Percentiles rank a stretch among this genome's conserved stretches.
These are phyloP conservation scores for Pseudomugil gertrudae DNA, from an alignment of 2,797 vertebrate species.

Conservation along the genomic window DNA sequence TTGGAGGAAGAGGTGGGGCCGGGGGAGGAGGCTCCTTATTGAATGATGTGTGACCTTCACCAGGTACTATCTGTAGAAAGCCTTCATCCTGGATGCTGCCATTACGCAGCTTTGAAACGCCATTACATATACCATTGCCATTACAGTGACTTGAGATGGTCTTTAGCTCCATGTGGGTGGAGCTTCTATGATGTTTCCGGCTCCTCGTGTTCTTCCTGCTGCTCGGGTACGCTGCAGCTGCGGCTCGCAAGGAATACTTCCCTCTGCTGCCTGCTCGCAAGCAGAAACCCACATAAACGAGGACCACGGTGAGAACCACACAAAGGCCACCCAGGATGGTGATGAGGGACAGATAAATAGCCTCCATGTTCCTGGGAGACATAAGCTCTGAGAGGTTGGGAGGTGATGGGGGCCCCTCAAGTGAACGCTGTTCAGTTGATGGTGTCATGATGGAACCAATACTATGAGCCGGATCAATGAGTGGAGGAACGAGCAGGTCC, in stretches of 20 bases:
- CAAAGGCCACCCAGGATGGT: conserved; percentile 88
- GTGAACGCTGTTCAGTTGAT: conserved; percentile 26
- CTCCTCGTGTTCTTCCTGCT: conserved; percentile 62
- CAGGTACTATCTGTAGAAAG: conserved; percentile 91
- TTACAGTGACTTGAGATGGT: conserved; percentile 91
- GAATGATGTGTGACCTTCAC: conserved; percentile 76
- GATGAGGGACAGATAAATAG: conserved; percentile 90
- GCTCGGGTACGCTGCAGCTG: conserved; percentile 59
- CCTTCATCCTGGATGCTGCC: conserved; percentile 66
- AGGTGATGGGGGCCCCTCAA: conserved; percentile 41
- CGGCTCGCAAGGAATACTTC: conserved; percentile 83
- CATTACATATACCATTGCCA: conserved; percentile 74
- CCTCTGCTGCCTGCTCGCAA: conserved; percentile 82
- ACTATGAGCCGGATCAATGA: conserved; percentile 29
- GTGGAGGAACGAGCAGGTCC: conserved; percentile 67
- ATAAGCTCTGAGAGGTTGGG: conserved; percentile 69
- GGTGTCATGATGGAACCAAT: conserved; percentile 12
- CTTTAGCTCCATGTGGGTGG: conserved; percentile 89
- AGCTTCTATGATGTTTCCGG: conserved; percentile 67
- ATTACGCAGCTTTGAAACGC: conserved; percentile 57
- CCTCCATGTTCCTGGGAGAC: conserved; percentile 80
- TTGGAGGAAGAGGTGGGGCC: conserved; percentile 84
- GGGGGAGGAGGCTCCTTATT: conserved; percentile 79
- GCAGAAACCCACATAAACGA: conserved; percentile 89
- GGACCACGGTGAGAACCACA: conserved; percentile 84